Evolutionary conservation across 2,113 vertebrate species (phyloP).

Genomic region (Leptobrachium ailaonicum): DNA sequence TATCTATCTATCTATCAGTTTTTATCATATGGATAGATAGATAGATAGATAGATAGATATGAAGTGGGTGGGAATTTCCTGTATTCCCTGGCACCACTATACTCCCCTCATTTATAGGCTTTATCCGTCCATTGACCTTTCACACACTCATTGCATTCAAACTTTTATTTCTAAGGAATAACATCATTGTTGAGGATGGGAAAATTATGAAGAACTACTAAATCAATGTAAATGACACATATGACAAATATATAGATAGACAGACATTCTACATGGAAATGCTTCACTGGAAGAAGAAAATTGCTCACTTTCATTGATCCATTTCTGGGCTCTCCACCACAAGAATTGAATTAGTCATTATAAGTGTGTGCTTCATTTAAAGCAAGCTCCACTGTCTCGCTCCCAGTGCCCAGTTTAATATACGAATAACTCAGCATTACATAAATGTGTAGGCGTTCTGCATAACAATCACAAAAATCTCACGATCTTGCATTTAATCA

Average conservation of each 20-base stretch:
- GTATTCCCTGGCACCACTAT: no score
- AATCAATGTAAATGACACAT: not conserved
- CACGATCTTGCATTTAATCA: not conserved
- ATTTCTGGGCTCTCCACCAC: not conserved
- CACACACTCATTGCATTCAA: no score
- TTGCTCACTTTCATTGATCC: not conserved
- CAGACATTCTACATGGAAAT: not conserved
- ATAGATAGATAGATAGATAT: no score
- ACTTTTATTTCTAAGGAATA: no score
- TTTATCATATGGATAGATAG: no score
- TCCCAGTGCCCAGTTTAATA: not conserved
- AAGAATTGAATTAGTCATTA: not conserved
- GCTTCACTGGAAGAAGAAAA: not conserved
- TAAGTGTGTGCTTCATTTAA: not conserved
- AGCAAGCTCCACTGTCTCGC: not conserved
- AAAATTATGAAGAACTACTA: no score
- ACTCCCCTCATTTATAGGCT: no score
- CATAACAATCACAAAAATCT: not conserved
- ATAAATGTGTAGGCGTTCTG: not conserved
- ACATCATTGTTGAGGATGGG: no score
- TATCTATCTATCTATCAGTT: no score
- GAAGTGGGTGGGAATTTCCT: no score
- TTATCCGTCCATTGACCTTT: no score
- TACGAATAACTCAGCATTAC: not conserved
- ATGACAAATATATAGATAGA: not conserved